Evolutionary conservation across 2,888 invertebrate genomes (phyloP), one percentile per base, ranked within the genome.

Genomic region (Torymus texanus): DNA sequence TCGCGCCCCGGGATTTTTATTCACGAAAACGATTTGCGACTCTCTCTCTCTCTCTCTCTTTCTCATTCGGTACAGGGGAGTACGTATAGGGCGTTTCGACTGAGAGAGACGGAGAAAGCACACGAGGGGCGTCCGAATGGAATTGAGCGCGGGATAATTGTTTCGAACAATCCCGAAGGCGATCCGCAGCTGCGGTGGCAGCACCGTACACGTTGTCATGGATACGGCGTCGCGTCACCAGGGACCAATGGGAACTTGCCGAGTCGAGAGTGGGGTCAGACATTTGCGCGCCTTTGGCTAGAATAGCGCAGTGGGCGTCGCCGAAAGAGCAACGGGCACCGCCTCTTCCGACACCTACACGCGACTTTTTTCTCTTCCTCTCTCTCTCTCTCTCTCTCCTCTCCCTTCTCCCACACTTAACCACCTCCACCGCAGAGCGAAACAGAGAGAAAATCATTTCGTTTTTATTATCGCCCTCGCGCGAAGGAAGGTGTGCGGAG

Each of bases 81-180:
- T 41, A 41, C 41, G 41, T 41, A 41, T 41, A 41, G 41, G 41
- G 41, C 41, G 41, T 41, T 41, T 41, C 41, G 41, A 41, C 41
- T 41, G 41, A 18, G 76, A 50, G 72, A 61, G 66, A 41, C 55
- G 58, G 71, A 16, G 56, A 53, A 51, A 18, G 75, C 50, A n/a
- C n/a, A 41, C 8, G 76, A 83, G 82, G 82, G 78, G 84, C 81
- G 86, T 85, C 84, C 85, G 87, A 88, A 88, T 86, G 86, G 86
- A 89, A 90, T 90, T 88, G 89, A 89, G 88, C 88, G 86, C 84
- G 85, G 85, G 88, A 89, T 90, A 90, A 90, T 90, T 90, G 90
- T 90, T 90, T 90, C 87, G 88, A 90, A 89, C 88, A 90, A 89
- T 90, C 88, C 87, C 85, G 85, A 83, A 81, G 81, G 82, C 84